phyloP scores from a whole-genome alignment of 2,797 vertebrate genomes.

The Lateolabrax maculatus region DNA sequence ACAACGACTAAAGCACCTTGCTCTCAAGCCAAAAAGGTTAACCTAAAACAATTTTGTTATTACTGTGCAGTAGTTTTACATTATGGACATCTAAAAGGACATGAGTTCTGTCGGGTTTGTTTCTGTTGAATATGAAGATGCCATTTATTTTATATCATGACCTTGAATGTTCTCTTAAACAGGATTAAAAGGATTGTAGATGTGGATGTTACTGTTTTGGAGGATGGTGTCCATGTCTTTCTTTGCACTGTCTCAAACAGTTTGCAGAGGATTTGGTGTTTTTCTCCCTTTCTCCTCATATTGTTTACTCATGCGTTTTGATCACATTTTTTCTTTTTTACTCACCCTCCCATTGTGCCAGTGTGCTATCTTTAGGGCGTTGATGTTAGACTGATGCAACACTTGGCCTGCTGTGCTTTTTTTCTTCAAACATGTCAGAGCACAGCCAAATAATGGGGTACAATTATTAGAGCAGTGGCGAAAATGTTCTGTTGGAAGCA shows the following conservation, averaged over 20 bases:
- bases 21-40: slow-evolving; percentile 10
- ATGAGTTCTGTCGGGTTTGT: not conserved
- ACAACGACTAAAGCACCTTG: slow-evolving; percentile 13
- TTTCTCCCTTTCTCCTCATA: slow-evolving; percentile 37
- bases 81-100: not conserved
- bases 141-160: not conserved
- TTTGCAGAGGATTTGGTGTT: slow-evolving; percentile 47
- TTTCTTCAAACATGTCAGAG: slow-evolving; percentile 69
- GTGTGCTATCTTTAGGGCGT: slow-evolving; percentile 74
- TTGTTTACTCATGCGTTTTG: slow-evolving; percentile 60
- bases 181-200: too few species aligned
- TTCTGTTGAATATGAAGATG: not conserved
- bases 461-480: slow-evolving; percentile 67
- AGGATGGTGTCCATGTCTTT: slow-evolving; percentile 21
- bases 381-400: slow-evolving; percentile 81
- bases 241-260: slow-evolving; percentile 33
- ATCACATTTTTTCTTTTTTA: slow-evolving; percentile 45
- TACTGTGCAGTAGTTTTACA: not conserved
- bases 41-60: slow-evolving; percentile 16
- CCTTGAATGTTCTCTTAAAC: slow-evolving; percentile 3
- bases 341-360: slow-evolving; percentile 63
- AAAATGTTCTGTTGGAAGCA: slow-evolving; percentile 64
- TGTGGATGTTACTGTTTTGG: not conserved
- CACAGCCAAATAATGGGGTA: slow-evolving; percentile 67
- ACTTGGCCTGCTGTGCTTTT: slow-evolving; percentile 63